phyloP scores from a whole-genome alignment of 2,888 invertebrate species.

The Melanargia galathea region DNA sequence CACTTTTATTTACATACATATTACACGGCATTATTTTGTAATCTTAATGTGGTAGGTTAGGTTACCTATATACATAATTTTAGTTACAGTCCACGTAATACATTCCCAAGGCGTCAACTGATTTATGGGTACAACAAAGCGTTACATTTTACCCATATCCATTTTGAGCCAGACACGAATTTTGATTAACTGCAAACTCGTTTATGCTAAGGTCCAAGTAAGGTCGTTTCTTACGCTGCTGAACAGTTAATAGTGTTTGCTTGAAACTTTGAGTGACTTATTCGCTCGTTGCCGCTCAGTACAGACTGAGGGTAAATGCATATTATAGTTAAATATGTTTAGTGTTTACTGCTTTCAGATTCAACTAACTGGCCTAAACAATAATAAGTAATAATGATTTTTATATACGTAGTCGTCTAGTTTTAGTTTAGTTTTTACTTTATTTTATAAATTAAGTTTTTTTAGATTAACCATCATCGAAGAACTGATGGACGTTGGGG shows the following conservation, averaged over 20 bases:
- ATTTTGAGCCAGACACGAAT: constrained; percentile 67
- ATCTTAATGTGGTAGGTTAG: too few relatives aligned
- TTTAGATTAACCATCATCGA: too few relatives aligned
- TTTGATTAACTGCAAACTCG: constrained; percentile 76
- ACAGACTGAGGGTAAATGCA: constrained; percentile 9
- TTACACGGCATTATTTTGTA: too few relatives aligned
- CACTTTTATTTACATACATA: too few relatives aligned
- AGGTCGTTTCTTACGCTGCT: constrained; percentile 40
- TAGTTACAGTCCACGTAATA: constrained; percentile 12
- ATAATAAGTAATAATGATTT: neutral
- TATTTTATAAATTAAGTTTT: too few relatives aligned
- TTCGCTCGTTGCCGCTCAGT: constrained; percentile 19
- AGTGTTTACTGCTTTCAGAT: constrained; percentile 2
- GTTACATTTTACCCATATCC: constrained; percentile 25
- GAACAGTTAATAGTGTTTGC: constrained; percentile 36
- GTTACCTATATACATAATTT: neutral
- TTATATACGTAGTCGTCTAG: neutral
- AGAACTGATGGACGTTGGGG: too few relatives aligned
- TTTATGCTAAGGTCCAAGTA: constrained; percentile 55
- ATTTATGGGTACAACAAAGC: constrained; percentile 23
- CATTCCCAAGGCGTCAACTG: constrained; percentile 16
- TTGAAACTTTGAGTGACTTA: constrained; percentile 23
- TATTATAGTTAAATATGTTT: neutral
- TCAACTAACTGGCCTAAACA: neutral
- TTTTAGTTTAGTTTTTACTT: neutral